These are phyloP conservation scores for Rhopalosiphum padi DNA, from an alignment of 1,140 invertebrate species.

Conservation along the genomic window DNA sequence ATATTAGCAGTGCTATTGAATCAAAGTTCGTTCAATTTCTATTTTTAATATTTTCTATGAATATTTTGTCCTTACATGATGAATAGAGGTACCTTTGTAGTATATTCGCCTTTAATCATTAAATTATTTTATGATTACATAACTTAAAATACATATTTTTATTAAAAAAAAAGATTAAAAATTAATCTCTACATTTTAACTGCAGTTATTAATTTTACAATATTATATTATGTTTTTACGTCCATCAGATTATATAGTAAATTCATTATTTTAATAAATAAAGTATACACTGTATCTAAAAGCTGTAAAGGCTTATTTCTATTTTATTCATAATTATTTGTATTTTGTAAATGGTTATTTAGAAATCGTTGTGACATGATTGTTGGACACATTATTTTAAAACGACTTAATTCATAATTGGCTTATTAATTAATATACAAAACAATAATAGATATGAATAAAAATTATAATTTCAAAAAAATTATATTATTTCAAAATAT, in stretches of 20 bases:
- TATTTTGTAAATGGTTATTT: not conserved
- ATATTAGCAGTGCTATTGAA: not conserved
- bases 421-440: no score
- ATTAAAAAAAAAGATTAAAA: slow-evolving; percentile 16
- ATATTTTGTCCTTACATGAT: not conserved
- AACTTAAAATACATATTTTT: not conserved
- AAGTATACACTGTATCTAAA: not conserved
- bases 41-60: not conserved
- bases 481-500: not conserved
- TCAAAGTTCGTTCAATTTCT: not conserved
- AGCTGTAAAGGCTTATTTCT: not conserved
- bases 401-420: no score
- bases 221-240: not conserved
- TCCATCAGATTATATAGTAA: not conserved
- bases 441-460: no score
- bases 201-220: not conserved
- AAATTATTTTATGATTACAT: slow-evolving; percentile 6
- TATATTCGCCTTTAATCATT: not conserved
- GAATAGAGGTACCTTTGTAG: not conserved
- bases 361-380: no score
- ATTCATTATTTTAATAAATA: not conserved
- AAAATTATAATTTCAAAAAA: not conserved
- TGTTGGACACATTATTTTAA: no score
- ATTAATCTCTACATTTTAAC: not conserved
- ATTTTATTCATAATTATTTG: not conserved